A percentile compares a stretch with the other conserved stretches of the same genome.
phyloP scores from a whole-genome alignment of 2,113 vertebrate genomes.

The Elanus axillaris region DNA sequence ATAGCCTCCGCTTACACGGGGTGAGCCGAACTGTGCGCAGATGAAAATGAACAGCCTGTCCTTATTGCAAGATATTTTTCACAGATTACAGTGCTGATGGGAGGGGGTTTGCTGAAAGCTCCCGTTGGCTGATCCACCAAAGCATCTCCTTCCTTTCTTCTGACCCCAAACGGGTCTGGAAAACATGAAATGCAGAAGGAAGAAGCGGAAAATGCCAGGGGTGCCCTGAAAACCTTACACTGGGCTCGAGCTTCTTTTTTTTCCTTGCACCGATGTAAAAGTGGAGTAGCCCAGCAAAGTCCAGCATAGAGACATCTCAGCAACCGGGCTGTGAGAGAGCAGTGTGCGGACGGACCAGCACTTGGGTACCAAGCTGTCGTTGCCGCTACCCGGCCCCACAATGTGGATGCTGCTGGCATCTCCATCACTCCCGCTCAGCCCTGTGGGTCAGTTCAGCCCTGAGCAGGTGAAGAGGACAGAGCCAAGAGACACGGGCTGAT shows the following conservation, averaged over 20 bases:
- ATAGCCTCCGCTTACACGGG: constrained; percentile 29
- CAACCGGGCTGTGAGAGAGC: neutral
- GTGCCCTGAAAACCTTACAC: neutral
- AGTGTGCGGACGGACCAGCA: neutral
- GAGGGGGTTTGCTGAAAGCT: neutral
- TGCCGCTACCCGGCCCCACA: neutral
- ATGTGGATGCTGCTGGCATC: neutral
- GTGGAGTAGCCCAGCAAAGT: neutral
- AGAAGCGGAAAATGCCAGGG: neutral
- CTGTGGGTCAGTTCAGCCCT: neutral
- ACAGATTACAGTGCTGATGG: neutral
- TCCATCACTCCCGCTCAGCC: neutral
- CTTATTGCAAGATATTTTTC: constrained; percentile 15
- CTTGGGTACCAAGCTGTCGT: neutral
- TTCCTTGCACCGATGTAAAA: neutral
- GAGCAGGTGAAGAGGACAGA: neutral
- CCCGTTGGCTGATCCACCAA: neutral
- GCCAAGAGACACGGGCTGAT: neutral
- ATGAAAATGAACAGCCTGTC: constrained; percentile 45
- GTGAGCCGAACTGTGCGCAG: neutral
- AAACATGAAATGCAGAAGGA: neutral
- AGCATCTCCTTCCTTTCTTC: neutral
- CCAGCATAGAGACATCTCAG: neutral
- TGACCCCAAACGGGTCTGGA: neutral
- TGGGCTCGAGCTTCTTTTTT: neutral